Base-by-base conservation (phyloP, 2,888 invertebrate genomes). In the Hirtodrosophila confusa region DNA sequence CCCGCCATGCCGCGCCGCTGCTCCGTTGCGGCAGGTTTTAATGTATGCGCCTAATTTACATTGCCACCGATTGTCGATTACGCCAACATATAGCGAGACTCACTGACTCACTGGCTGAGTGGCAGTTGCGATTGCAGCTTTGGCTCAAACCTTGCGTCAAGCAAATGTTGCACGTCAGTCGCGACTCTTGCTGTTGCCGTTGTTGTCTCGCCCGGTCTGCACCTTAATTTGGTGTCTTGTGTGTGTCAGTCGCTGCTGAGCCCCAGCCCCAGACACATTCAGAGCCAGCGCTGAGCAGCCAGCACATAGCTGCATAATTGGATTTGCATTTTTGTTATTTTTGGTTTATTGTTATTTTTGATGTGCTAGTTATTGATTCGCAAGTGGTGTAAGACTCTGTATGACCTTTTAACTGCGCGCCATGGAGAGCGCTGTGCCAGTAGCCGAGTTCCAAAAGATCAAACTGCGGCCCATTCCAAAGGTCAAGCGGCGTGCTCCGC, bases 401-500 rank as follows among this genome's bases (percentile, higher is more conserved):
- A 31, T 43, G 17, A 33, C 31, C 54, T 31, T 31, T 31, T 31
- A 31, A 31, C 9, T 31, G 9, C 4, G 9, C 49, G 37, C 45
- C 39, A 86, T 80, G 80, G 78, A 72, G 53, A 84, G 64, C 48
- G 43, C 60, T 49, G 60, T 58, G 66, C 75, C 88, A 51, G 67
- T 87, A 62, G 84, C 90, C 58, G 90, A 90, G 74, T 90, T 90
- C 64, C 89, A 90, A 69, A 72, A 80, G 75, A 80, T 89, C 50
- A 90, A 89, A 53, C 71, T 89, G 60, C 82, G 88, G 10, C 88
- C 89, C 29, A 89, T 90, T 64, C 80, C 88, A 35, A 78, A 84
- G 73, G 75, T 86, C 54, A 90, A 88, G 64, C 85, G 89, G 53
- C 87, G 82, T 56, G 89, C 89, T 11, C 89, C 89, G 3, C 87